A percentile compares a stretch with the other conserved stretches of the same genome.
Evolutionary conservation across 64 coral and sea anemone species (phyloP).

Genomic region (Montipora foliosa): DNA sequence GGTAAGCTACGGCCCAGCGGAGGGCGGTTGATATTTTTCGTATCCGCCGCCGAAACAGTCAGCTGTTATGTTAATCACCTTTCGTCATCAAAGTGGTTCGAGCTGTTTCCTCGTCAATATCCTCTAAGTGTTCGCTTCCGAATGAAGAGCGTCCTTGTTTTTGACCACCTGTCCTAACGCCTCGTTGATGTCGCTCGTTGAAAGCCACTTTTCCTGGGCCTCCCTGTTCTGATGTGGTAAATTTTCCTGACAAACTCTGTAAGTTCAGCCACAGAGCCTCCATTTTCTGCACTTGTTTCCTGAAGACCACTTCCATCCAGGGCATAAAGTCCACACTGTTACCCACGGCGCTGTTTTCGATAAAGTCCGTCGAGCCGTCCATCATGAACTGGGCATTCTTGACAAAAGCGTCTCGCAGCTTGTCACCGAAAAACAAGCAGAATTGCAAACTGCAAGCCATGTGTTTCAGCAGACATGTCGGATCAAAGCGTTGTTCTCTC

Average conservation of each 20-base stretch:
- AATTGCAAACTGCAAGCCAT: slow-evolving; percentile 77
- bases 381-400: slow-evolving; percentile 88
- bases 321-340: slow-evolving; percentile 96
- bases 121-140: slow-evolving; percentile 26
- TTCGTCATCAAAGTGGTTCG: slow-evolving; percentile 77
- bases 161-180: slow-evolving; percentile 45
- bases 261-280: slow-evolving; percentile 74
- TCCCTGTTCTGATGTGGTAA: slow-evolving; percentile 28
- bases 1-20: slow-evolving; percentile 81
- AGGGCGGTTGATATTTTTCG: slow-evolving; percentile 88
- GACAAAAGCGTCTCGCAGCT: slow-evolving; percentile 64
- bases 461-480: slow-evolving; percentile 41
- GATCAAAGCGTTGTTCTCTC: slow-evolving; percentile 72
- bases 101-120: neutral
- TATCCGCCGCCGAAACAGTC: slow-evolving; percentile 91
- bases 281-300: slow-evolving; percentile 82
- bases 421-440: slow-evolving; percentile 79
- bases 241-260: slow-evolving; percentile 74
- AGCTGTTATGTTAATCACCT: slow-evolving; percentile 82
- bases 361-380: slow-evolving; percentile 84
- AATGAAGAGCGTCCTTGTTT: slow-evolving; percentile 21
- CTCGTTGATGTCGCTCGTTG: slow-evolving; percentile 50
- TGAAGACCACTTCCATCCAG: slow-evolving; percentile 87
- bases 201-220: neutral
- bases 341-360: slow-evolving; percentile 88